Conservation (phyloP, 2,888 invertebrate species). For the Acanthosepion esculentum region DNA sequence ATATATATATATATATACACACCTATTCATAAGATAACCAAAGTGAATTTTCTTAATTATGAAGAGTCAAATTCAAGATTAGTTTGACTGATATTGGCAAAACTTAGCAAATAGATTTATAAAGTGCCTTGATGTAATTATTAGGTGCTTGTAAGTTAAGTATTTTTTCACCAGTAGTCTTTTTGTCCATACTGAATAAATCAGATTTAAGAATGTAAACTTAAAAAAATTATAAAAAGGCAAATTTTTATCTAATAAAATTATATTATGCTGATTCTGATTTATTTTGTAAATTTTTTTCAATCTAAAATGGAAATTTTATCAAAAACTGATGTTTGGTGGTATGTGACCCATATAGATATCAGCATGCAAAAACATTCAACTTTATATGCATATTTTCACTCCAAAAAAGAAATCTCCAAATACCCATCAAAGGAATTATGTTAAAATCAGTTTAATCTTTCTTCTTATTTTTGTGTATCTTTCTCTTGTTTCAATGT, state of each 20-base stretch:
- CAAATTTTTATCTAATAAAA: neutral
- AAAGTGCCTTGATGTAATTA: neutral
- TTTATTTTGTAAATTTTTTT: neutral
- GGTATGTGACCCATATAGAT: neutral
- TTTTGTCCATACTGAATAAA: neutral
- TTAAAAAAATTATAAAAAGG: neutral
- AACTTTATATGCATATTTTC: neutral
- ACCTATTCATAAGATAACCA: neutral
- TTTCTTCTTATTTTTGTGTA: too few relatives aligned
- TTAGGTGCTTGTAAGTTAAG: neutral
- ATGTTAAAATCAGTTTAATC: neutral
- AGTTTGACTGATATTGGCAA: neutral
- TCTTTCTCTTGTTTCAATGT: neutral
- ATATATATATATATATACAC: neutral
- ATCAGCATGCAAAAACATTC: neutral
- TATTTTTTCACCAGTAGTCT: neutral
- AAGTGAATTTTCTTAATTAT: neutral
- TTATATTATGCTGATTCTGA: neutral
- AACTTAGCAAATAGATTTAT: neutral
- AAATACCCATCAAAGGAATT: neutral
- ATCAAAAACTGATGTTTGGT: neutral
- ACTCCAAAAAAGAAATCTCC: neutral
- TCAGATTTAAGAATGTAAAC: neutral
- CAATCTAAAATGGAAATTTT: conserved; percentile 20
- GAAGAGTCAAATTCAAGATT: neutral